These are phyloP conservation scores for Empis stercorea DNA, from an alignment of 2,888 invertebrate genomes.

Conservation along the genomic window DNA sequence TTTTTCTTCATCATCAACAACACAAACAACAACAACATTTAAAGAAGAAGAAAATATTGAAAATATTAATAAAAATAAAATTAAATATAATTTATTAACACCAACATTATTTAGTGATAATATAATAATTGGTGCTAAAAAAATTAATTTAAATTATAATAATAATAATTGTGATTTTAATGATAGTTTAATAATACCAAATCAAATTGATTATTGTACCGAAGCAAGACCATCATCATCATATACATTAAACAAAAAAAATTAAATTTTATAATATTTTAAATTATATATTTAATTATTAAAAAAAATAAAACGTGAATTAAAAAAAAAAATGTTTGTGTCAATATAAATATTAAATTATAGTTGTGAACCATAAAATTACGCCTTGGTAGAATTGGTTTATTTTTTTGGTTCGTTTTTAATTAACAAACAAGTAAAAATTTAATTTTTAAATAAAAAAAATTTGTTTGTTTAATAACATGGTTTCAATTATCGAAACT, in stretches of 20 bases:
- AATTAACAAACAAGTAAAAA: too few species aligned
- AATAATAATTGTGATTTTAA: not conserved
- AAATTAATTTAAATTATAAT: conserved; percentile 1
- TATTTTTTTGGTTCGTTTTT: too few species aligned
- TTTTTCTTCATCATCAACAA: conserved; percentile 16
- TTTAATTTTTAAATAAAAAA: too few species aligned
- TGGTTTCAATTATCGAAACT: conserved; percentile 15
- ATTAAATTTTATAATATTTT: not conserved
- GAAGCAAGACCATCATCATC: conserved; percentile 31
- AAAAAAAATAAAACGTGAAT: not conserved
- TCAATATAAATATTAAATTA: too few species aligned
- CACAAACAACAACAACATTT: not conserved
- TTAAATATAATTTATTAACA: not conserved
- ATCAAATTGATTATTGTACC: conserved; percentile 17
- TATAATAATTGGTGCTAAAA: not conserved
- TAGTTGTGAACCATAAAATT: too few species aligned
- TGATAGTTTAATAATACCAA: conserved; percentile 12
- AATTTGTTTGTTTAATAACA: conserved; percentile 4
- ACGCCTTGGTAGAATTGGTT: too few species aligned
- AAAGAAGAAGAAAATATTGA: too few species aligned
- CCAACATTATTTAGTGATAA: not conserved
- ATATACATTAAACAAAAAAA: conserved; percentile 1
- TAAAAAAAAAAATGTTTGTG: too few species aligned
- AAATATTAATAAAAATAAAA: not conserved
- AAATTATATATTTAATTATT: not conserved